Evolutionary conservation across 2,113 vertebrate species (phyloP), one percentile per base, ranked within the genome.

Genomic region (Xiphophorus maculatus): DNA sequence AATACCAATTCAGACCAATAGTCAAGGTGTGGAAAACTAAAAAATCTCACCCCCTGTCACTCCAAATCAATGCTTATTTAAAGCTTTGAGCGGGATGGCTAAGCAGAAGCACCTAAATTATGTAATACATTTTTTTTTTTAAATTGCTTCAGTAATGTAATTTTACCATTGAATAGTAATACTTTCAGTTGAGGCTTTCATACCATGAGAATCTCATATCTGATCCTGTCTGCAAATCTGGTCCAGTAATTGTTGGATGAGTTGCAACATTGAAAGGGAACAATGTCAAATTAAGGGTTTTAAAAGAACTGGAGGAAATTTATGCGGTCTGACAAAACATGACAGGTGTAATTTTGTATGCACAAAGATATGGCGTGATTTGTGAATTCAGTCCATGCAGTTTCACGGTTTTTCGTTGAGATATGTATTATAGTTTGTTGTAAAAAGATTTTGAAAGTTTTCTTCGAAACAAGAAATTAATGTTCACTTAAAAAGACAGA

Each of bases 221-320:
- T 14, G 15, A 44, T 17, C 51, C 51, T 58, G 51, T 25, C 22
- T 19, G 17, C 44, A 58, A n/a, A 58, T n/a, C 25, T 58, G 25
- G 51, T 58, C 51, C 22, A 10, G 10, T 54, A 25, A 11, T 5
- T 68, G 65, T 82, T 70, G 30, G 54, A 70, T 72, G 14, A 15
- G 69, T 54, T 72, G 69, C 68, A 83, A 48, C 83, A 74, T 77
- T 79, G 81, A 90, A 91, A 89, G 88, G 88, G 85, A 91, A 84
- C 40, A 69, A 73, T 74, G 84, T 80, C 62, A 89, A 82, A 85
- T 74, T 42, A 15, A 75, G 9, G 71, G 63, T 66, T 32, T 78
- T 80, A 40, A 70, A 75, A 54, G 51, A 58, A 70, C 51, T 77
- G 48, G 75, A 75, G 58, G 22, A 84, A 70, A 40, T 29, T 6